These are phyloP conservation scores for Cecidostiba fungosa DNA, from an alignment of 2,888 invertebrate species.

Conservation along the genomic window DNA sequence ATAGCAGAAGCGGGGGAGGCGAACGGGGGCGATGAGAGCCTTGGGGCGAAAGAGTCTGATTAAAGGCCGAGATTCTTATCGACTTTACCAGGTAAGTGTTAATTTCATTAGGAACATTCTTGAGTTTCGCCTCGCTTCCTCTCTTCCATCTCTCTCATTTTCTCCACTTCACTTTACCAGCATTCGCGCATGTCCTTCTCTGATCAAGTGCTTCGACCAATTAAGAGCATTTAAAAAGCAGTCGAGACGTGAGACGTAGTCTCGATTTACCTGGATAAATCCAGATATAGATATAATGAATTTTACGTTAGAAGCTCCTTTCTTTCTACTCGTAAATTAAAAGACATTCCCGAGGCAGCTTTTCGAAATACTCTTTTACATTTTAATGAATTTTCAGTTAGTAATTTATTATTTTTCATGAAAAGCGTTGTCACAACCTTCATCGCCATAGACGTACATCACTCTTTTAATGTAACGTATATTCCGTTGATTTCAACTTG, in stretches of 20 bases:
- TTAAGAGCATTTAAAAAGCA: conserved; percentile 26
- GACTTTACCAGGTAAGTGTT: conserved; percentile 64
- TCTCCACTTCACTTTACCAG: conserved; percentile 8
- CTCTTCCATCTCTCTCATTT: conserved; percentile 2
- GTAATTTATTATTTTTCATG: too few species aligned
- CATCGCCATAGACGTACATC: too few species aligned
- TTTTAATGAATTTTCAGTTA: too few species aligned
- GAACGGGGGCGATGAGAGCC: conserved; percentile 45
- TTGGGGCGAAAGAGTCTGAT: conserved; percentile 66
- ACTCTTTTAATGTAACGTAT: too few species aligned
- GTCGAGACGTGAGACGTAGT: not conserved
- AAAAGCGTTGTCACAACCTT: too few species aligned
- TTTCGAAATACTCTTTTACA: too few species aligned
- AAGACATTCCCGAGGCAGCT: too few species aligned
- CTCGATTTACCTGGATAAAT: not conserved
- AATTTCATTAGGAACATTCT: conserved; percentile 65
- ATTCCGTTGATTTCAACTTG: too few species aligned
- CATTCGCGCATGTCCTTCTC: conserved; percentile 15
- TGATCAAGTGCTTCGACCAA: conserved; percentile 35
- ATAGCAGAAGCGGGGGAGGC: conserved; percentile 6
- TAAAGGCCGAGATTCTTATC: conserved; percentile 68
- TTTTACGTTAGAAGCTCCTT: not conserved
- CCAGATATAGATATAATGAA: not conserved
- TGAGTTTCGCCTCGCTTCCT: conserved; percentile 17
- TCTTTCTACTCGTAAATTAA: too few species aligned